Percentiles rank a stretch among this genome's conserved stretches.
Evolutionary conservation across 2,888 invertebrate species (phyloP).

Genomic region (Coleophora flavipennella): DNA sequence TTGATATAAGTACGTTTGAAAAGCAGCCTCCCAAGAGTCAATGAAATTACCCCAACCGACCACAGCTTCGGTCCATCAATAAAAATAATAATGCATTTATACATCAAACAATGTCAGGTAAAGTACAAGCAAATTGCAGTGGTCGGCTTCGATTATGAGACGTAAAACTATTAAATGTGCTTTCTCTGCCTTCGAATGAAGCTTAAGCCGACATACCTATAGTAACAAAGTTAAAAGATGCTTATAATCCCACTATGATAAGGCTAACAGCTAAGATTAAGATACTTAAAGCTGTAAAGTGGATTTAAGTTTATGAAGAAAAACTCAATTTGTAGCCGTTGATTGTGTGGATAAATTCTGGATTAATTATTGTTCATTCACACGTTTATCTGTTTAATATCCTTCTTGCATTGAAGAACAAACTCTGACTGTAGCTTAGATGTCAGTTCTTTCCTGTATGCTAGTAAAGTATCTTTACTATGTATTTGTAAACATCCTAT

Average conservation of each 20-base stretch:
- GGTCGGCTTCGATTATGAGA: constrained; percentile 22
- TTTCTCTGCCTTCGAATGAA: constrained; percentile 40
- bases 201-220: constrained; percentile 27
- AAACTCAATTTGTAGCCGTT: constrained; percentile 14
- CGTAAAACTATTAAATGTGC: constrained; percentile 32
- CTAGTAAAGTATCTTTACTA: no score
- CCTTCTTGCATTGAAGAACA: no score
- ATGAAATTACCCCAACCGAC: constrained; percentile 4
- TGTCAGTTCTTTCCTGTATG: no score
- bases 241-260: constrained; percentile 28
- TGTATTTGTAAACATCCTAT: no score
- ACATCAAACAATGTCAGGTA: constrained; percentile 25
- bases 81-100: constrained; percentile 23
- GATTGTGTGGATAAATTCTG: constrained; percentile 1
- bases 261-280: constrained; percentile 26
- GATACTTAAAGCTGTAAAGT: constrained; percentile 19
- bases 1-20: no score
- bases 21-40: no score
- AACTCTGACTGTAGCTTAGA: no score
- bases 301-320: constrained; percentile 19
- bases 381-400: no score
- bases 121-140: constrained; percentile 35
- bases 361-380: constrained; percentile 1
- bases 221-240: constrained; percentile 29
- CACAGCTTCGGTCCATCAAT: constrained; percentile 12